Evolutionary conservation across 2,888 invertebrate species (phyloP).

Genomic region (Apodemia hepburni): DNA sequence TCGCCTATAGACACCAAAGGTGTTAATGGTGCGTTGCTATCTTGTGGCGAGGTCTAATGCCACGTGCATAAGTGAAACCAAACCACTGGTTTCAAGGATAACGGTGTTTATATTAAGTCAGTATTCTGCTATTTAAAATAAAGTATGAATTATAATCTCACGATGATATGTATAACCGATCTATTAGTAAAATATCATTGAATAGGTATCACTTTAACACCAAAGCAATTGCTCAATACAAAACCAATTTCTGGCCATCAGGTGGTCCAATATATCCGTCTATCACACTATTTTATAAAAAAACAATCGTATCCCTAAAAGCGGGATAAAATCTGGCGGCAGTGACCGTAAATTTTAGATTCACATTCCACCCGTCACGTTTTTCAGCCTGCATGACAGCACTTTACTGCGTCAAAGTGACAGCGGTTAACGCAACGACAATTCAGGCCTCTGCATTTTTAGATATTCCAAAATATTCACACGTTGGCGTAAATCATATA

Average conservation of each 20-base stretch:
- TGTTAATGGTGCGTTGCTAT: too few relatives aligned
- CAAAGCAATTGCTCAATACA: neutral
- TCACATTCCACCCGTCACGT: constrained; percentile 2
- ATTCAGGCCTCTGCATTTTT: constrained; percentile 3
- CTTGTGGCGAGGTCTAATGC: too few relatives aligned
- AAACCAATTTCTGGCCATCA: constrained; percentile 3
- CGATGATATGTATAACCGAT: too few relatives aligned
- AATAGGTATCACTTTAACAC: neutral
- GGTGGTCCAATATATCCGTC: neutral
- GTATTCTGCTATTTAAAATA: too few relatives aligned
- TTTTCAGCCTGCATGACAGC: constrained; percentile 1
- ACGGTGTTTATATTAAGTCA: too few relatives aligned
- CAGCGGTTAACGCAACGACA: neutral
- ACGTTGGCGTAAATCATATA: too few relatives aligned
- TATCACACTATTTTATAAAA: constrained; percentile 4
- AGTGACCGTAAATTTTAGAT: constrained; percentile 4
- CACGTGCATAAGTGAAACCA: too few relatives aligned
- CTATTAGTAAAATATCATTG: too few relatives aligned
- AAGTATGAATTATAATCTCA: too few relatives aligned
- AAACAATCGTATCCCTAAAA: constrained; percentile 3
- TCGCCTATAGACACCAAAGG: too few relatives aligned
- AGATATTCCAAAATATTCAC: neutral
- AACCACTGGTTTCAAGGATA: too few relatives aligned
- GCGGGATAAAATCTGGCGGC: neutral
- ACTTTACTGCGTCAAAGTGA: constrained; percentile 6